Evolutionary conservation across 2,888 invertebrate genomes (phyloP), one percentile per base, ranked within the genome.

Genomic region (Allolobophora icterica): DNA sequence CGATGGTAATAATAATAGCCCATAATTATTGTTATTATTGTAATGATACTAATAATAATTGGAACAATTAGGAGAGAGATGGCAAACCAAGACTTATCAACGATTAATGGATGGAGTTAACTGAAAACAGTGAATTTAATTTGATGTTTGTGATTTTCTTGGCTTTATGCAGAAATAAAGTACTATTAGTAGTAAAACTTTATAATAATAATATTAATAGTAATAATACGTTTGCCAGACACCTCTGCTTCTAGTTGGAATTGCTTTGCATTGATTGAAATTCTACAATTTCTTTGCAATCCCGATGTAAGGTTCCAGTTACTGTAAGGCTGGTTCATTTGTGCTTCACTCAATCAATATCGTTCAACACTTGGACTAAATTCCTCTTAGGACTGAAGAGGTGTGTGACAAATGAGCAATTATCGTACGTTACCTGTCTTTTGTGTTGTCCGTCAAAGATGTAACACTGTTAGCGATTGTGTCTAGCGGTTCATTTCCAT

Each of bases 41-140:
- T n/a, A n/a, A n/a, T n/a, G n/a, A n/a, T n/a, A n/a, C n/a, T 84
- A 84, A 84, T 84, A 84, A 13, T 84, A 84, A 33, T 84, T 34
- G 21, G 33, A 84, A 84, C 19, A 84, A 84, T 84, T 34, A 13
- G 11, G 34, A n/a, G 19, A 52, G 3, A 52, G 52, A 24, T 52
- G 19, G 21, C 52, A 52, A 52, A 0, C 21, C 6, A 52, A 52
- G 21, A 24, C 21, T 52, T 4, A 5, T 21, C 6, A 15, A 17
- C 42, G 42, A 11, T 17, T 42, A 42, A 42, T 42, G 17, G 42
- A 8, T 38, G 8, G 38, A 38, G 13, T 24, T 52, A 21, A 52
- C 52, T 52, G 21, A 52, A 52, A 52, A 21, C 21, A 21, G 19
- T 52, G 0, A 52, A 21, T 52, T 52, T 11, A 42, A 11, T 42